Conservation (phyloP, 2,797 vertebrate species). For the Balearica regulorum region DNA sequence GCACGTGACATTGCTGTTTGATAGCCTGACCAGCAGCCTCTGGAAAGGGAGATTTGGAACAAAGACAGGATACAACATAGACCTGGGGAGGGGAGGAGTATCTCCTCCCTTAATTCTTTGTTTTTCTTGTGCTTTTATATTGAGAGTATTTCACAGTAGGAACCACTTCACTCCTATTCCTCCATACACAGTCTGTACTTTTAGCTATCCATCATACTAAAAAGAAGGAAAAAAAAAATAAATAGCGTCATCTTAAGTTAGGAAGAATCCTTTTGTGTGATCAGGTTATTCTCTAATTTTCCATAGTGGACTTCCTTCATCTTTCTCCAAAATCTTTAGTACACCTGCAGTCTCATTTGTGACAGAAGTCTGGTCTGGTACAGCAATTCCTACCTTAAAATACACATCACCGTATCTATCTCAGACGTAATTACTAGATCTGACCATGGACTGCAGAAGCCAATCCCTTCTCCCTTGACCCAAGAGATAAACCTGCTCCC, state of each 20-base stretch:
- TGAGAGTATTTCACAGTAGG: neutral
- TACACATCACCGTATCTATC: fast-evolving
- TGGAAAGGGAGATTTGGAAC: neutral
- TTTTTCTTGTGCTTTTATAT: neutral
- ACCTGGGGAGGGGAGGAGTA: neutral
- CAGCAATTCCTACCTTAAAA: neutral
- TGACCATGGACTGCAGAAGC: neutral
- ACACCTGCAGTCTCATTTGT: fast-evolving
- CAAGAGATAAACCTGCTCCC: neutral
- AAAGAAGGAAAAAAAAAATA: neutral
- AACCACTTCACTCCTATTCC: neutral
- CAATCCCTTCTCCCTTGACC: neutral
- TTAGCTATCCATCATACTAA: neutral
- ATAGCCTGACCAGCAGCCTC: neutral
- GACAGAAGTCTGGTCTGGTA: neutral
- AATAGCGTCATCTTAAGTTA: neutral
- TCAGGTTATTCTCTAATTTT: neutral
- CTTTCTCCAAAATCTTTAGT: neutral
- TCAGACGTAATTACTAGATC: neutral
- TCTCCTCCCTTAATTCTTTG: neutral
- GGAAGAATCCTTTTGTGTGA: neutral
- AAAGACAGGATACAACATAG: neutral
- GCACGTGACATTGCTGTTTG: neutral
- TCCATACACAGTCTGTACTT: neutral
- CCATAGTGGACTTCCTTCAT: neutral